These are phyloP conservation scores for Neostethus bicornis DNA, from an alignment of 2,797 vertebrate genomes.

Conservation along the genomic window DNA sequence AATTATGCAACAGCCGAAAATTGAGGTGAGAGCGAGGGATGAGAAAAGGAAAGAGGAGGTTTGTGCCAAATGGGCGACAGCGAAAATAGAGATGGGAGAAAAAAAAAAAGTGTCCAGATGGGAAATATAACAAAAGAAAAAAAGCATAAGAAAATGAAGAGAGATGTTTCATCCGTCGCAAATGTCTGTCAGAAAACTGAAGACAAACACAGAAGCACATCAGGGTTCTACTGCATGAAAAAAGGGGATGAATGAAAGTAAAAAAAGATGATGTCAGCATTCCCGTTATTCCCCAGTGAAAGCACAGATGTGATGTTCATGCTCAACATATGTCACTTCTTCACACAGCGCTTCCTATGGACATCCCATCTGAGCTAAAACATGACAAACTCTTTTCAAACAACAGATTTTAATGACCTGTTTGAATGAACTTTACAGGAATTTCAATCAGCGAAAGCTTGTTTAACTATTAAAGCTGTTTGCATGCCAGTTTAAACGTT, in stretches of 20 bases:
- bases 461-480: constrained; percentile 41
- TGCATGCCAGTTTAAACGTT: constrained; percentile 27
- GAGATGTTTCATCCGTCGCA: constrained; percentile 64
- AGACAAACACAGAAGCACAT: constrained; percentile 50
- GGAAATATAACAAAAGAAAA: constrained; percentile 66
- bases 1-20: constrained; percentile 84
- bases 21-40: constrained; percentile 81
- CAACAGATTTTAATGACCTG: too few species aligned
- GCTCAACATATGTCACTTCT: constrained; percentile 34
- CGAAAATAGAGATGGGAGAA: constrained; percentile 35
- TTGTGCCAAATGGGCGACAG: constrained; percentile 72
- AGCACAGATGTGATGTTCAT: constrained; percentile 46
- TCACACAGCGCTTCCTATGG: neutral
- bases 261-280: constrained; percentile 36
- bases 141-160: constrained; percentile 51
- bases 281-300: constrained; percentile 16
- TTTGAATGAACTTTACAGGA: constrained; percentile 20
- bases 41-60: constrained; percentile 66
- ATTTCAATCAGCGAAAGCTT: constrained; percentile 31
- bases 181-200: constrained; percentile 55
- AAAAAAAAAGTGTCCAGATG: constrained; percentile 48
- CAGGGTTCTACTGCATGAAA: constrained; percentile 36
- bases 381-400: constrained; percentile 12
- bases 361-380: constrained; percentile 2
- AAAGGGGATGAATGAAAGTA: constrained; percentile 47